These are phyloP conservation scores for Tragelaphus eurycerus DNA, from an alignment of 2,797 vertebrate species.

Conservation along the genomic window DNA sequence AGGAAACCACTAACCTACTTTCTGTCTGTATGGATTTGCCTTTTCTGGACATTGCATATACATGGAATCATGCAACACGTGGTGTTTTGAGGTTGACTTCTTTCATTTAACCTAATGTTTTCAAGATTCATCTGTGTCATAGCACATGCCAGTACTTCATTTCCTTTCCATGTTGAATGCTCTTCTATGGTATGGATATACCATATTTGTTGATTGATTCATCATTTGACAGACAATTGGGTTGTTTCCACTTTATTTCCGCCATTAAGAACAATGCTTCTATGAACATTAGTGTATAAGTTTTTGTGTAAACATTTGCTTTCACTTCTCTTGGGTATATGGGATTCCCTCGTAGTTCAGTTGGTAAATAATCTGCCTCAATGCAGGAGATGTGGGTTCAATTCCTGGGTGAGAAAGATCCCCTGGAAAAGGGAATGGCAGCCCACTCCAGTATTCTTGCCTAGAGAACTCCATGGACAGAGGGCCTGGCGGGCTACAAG, in stretches of 20 bases:
- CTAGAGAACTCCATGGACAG: background rate
- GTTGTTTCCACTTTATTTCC: background rate
- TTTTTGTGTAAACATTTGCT: background rate
- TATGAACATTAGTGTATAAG: background rate
- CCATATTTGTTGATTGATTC: background rate
- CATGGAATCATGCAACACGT: background rate
- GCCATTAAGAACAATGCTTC: background rate
- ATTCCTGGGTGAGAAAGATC: background rate
- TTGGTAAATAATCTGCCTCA: background rate
- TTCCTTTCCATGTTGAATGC: background rate
- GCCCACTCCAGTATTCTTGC: background rate
- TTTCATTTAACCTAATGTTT: constrained; percentile 28
- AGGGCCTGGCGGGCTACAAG: background rate
- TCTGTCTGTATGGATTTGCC: background rate
- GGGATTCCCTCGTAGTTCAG: background rate
- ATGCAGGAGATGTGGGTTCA: background rate
- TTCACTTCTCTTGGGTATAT: background rate
- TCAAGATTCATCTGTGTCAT: background rate
- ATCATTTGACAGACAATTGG: background rate
- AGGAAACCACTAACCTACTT: background rate
- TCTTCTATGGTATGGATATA: background rate
- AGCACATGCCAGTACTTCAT: background rate
- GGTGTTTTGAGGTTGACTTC: background rate
- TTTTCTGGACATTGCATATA: background rate
- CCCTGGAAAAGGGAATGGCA: background rate